Base-by-base conservation (phyloP, 2,888 invertebrate genomes). In the Hoplodrina blanda region DNA sequence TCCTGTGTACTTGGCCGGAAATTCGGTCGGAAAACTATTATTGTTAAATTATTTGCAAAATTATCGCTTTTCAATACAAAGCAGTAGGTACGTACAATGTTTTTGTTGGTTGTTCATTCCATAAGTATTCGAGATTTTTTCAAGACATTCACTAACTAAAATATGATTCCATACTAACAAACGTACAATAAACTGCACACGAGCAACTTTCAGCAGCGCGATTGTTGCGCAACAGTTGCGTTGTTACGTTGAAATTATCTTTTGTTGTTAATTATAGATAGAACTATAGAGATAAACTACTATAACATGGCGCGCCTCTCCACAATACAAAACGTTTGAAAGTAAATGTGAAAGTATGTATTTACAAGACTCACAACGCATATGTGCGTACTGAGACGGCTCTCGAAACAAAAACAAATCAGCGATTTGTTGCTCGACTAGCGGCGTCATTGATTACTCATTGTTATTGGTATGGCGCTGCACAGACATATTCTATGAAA, bases 21-120 rank as follows among this genome's bases (percentile, higher is more conserved):
- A 46, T 46, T 46, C 17, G 44, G 44, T 46, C 44, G 11, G 37
- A 7, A 37, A 8, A n/a, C n/a, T n/a, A n/a, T n/a, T n/a, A n/a
- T n/a, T n/a, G 17, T 20, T 25, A 5, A 15, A 20, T 57, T 20
- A 17, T 64, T 44, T 64, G 55, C 46, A 49, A 62, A 20, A 44
- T 49, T 33, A 49, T 49, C 19, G 15, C 33, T 10, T 20, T 19
- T n/a, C 0, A 6, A 44, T 7, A 37, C 20, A 10, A 19, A 70
- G 54, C 70, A 41, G n/a, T 17, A n/a, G 55, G 30, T 11, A 44
- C 17, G 30, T 11, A 44, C 17, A 57, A 30, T 61, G 44, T 69
- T 33, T 62, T 80, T 19, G 71, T 74, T 71, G 63, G 19, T 76
- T 60, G 68, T 81, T 76, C 82, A 81, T 81, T 81, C 81, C 81